phyloP scores from a whole-genome alignment of 2,113 vertebrate genomes.

The Nyctibius bracteatus region DNA sequence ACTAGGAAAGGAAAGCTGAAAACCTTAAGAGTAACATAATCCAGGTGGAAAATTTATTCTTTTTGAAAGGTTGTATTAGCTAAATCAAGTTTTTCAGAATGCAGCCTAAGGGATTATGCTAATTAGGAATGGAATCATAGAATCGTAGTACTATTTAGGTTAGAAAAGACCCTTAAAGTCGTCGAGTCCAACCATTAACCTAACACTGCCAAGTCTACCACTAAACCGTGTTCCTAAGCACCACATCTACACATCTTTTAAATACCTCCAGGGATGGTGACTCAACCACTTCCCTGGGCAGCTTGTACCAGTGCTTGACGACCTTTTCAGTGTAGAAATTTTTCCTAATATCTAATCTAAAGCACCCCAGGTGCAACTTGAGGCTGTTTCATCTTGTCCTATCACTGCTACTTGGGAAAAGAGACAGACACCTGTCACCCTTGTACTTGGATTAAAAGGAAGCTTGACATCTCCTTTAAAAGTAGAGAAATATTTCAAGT shows the following conservation, averaged over 20 bases:
- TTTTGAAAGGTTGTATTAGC: neutral
- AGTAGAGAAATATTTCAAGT: neutral
- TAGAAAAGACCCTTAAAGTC: neutral
- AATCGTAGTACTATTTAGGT: neutral
- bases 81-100: neutral
- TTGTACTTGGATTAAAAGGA: neutral
- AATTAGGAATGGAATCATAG: neutral
- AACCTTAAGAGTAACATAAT: neutral
- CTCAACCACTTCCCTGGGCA: neutral
- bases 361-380: neutral
- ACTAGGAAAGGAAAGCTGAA: neutral
- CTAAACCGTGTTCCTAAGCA: accelerated
- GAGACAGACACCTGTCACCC: too few relatives aligned
- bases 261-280: neutral
- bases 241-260: neutral
- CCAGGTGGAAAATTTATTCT: neutral
- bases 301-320: too few relatives aligned
- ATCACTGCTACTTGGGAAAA: neutral
- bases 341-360: neutral
- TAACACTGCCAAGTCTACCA: too few relatives aligned
- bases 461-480: neutral
- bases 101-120: neutral
- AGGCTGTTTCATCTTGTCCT: neutral
- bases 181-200: neutral
- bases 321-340: neutral